Base-by-base conservation (phyloP, 2,797 vertebrate genomes). In the Lindbergichthys nudifrons region DNA sequence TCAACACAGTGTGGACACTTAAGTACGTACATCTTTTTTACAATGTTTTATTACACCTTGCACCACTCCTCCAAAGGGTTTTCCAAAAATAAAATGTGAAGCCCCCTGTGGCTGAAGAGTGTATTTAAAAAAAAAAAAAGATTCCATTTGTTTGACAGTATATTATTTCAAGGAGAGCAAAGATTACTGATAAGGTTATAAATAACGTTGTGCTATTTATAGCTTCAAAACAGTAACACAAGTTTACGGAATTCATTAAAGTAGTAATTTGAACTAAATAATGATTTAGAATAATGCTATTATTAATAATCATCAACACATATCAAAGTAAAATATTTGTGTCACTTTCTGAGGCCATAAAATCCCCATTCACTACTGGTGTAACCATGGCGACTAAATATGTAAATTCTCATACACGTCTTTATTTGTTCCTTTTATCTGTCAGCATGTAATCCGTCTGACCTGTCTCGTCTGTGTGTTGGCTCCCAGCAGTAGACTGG, bases 81-180 rank as follows among this genome's bases (percentile, higher is more conserved):
- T 72, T 81, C 61, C 46, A 51, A 70, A 85, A 82, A 77, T 65
- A 41, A 47, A 50, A 11, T 59, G 42, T 53, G 6, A 21, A 58
- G 65, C 21, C 42, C 43, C 18, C 32, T 19, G 9, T 26, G 10
- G 18, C 8, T 63, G 23, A 46, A 1, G 48, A 54, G 66, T 4
- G 7, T 53, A 47, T 39, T 50, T 58, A 43, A 36, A 0, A 47
- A 45, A n/a, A n/a, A n/a, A 45, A 6, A 30, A n/a, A 13, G n/a
- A 16, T 21, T 56, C 2, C 13, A 41, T 16, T 74, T 51, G 62
- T 36, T 59, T 53, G 47, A 2, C 9, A n/a, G 18, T 32, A 7
- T 0, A n/a, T 0, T 54, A 10, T 47, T 32, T 41, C 6, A 6
- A 6, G 4, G 4, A 19, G 26, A 41, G 19, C 23, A 39, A 16